A percentile compares a stretch with the other conserved stretches of the same genome.
phyloP scores from a whole-genome alignment of 2,113 vertebrate genomes.

The Barnardius zonarius region DNA sequence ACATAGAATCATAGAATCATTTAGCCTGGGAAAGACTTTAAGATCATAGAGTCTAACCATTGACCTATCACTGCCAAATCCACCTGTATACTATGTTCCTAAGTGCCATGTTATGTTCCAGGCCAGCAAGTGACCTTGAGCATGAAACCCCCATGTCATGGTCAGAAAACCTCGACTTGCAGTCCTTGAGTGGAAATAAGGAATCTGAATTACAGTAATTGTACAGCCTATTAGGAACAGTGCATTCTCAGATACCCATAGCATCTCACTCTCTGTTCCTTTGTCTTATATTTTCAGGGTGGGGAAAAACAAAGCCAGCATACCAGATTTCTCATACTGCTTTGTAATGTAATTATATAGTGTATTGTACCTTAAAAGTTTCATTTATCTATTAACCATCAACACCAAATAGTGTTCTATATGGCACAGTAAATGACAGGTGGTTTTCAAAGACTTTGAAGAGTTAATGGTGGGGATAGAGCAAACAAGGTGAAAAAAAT shows the following conservation, averaged over 20 bases:
- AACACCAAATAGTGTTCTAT: neutral
- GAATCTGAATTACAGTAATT: neutral
- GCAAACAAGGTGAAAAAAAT: neutral
- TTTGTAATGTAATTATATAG: neutral
- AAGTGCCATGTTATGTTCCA: neutral
- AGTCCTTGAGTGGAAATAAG: neutral
- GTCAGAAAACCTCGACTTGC: neutral
- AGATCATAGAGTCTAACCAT: neutral
- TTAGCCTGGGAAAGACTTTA: neutral
- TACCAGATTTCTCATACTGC: neutral
- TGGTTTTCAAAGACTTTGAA: neutral
- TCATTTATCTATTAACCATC: neutral
- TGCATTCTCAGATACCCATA: neutral
- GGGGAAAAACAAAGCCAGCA: neutral
- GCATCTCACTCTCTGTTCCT: neutral
- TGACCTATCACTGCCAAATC: neutral
- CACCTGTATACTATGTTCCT: neutral
- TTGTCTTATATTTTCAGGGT: neutral
- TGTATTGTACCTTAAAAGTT: neutral
- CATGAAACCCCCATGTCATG: neutral
- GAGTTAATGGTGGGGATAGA: neutral
- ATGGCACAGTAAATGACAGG: neutral
- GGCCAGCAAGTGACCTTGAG: neutral
- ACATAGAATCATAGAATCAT: neutral
- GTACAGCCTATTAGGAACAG: neutral